These are phyloP conservation scores for Laothoe populi DNA, from an alignment of 2,888 invertebrate species.

Conservation along the genomic window DNA sequence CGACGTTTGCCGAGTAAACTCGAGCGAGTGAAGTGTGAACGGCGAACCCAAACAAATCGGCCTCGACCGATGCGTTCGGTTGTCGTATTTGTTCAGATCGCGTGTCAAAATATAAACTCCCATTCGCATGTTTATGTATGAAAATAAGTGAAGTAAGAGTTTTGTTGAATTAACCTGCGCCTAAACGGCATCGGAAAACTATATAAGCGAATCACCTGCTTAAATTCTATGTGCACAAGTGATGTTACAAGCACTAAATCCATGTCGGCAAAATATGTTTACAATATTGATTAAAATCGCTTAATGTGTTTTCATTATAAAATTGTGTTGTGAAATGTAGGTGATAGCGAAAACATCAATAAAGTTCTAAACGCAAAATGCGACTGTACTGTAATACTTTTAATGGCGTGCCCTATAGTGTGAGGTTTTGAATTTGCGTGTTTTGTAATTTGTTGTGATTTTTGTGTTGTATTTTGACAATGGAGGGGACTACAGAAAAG, in stretches of 20 bases:
- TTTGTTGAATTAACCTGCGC: constrained; percentile 58
- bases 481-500: constrained; percentile 90
- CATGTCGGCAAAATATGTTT: constrained; percentile 57
- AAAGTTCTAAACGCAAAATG: constrained; percentile 58
- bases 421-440: constrained; percentile 62
- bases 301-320: constrained; percentile 52
- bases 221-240: constrained; percentile 65
- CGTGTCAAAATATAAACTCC: constrained; percentile 45
- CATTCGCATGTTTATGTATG: constrained; percentile 67
- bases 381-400: constrained; percentile 67
- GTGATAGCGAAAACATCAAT: constrained; percentile 48
- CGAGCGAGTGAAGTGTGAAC: background rate
- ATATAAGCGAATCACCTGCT: background rate
- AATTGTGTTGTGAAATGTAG: constrained; percentile 72
- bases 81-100: constrained; percentile 48
- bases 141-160: constrained; percentile 55
- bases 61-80: constrained; percentile 56
- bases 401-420: constrained; percentile 62
- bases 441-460: constrained; percentile 50
- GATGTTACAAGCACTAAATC: constrained; percentile 21
- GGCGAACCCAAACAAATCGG: constrained; percentile 59
- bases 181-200: constrained; percentile 36
- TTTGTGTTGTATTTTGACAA: constrained; percentile 76
- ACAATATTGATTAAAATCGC: constrained; percentile 82
- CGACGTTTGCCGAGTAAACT: background rate